phyloP scores from a whole-genome alignment of 2,113 vertebrate genomes.

The Drymodes brunneopygia region DNA sequence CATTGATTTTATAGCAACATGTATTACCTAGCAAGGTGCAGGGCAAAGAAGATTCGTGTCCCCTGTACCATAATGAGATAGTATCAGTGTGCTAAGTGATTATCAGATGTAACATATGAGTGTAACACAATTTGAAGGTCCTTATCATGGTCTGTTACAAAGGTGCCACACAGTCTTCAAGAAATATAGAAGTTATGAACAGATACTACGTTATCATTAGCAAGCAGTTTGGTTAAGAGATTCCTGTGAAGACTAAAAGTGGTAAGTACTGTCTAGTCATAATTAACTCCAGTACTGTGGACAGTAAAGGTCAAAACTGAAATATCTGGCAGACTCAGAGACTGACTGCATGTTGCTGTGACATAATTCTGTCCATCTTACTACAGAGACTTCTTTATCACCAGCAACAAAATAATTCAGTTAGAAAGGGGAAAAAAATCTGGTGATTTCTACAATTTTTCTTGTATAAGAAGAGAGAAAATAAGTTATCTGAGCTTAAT shows the following conservation, averaged over 20 bases:
- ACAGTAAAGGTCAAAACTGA: constrained; percentile 50
- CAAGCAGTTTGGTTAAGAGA: neutral
- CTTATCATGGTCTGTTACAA: neutral
- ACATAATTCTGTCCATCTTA: constrained; percentile 46
- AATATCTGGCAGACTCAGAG: constrained; percentile 15
- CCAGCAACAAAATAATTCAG: neutral
- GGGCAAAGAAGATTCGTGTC: neutral
- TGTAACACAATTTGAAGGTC: neutral
- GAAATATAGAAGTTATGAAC: neutral
- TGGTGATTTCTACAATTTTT: neutral
- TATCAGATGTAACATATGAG: neutral
- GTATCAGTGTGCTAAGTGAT: neutral
- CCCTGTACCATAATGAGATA: too few species aligned
- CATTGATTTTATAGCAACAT: neutral
- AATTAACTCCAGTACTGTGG: neutral
- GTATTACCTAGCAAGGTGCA: neutral
- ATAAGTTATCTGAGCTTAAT: neutral
- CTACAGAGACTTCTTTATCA: constrained; percentile 52
- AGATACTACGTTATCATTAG: neutral
- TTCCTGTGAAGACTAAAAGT: neutral
- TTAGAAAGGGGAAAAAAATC: neutral
- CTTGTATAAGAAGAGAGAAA: neutral
- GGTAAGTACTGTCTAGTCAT: neutral
- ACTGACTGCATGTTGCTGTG: neutral
- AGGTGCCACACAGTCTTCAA: neutral